Evolutionary conservation across 2,888 invertebrate genomes (phyloP).

Genomic region (Yponomeuta malinellus): DNA sequence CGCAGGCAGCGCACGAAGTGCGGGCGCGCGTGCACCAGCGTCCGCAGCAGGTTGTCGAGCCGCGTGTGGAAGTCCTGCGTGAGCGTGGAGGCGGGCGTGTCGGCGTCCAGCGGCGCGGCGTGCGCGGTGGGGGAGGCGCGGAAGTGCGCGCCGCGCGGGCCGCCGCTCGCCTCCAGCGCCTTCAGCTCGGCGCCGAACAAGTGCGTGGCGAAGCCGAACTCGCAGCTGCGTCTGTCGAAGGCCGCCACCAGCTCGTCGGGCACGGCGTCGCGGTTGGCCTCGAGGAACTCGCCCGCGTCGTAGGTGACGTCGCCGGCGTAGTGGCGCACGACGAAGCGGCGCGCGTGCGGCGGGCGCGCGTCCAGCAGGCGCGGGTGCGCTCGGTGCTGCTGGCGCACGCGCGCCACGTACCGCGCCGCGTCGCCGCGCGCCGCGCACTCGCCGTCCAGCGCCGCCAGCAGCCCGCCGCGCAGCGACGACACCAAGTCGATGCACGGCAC

Average conservation of each 20-base stretch:
- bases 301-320: constrained; percentile 87
- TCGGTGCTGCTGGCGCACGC: constrained; percentile 87
- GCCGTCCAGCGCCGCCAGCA: constrained; percentile 93
- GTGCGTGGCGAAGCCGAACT: constrained; percentile 97
- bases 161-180: constrained; percentile 84
- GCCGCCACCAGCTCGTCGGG: constrained; percentile 94
- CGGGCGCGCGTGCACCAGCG: constrained; percentile 93
- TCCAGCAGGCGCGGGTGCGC: constrained; percentile 89
- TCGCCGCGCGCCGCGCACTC: constrained; percentile 91
- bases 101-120: constrained; percentile 86
- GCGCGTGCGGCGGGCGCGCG: constrained; percentile 84
- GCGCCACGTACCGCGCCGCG: constrained; percentile 68
- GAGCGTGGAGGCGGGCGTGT: constrained; percentile 90
- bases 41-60: constrained; percentile 92
- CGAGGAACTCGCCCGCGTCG: constrained; percentile 91
- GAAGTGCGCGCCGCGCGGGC: constrained; percentile 86
- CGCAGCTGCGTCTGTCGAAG: constrained; percentile 94
- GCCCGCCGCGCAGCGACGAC: constrained; percentile 92
- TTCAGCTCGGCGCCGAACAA: constrained; percentile 95
- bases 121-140: constrained; percentile 93
- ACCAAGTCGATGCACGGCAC: constrained; percentile 97
- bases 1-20: constrained; percentile 96
- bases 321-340: constrained; percentile 93
- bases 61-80: constrained; percentile 97
- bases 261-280: constrained; percentile 93